Evolutionary conservation across 1,140 invertebrate species (phyloP).

Genomic region (Psix sp.): DNA sequence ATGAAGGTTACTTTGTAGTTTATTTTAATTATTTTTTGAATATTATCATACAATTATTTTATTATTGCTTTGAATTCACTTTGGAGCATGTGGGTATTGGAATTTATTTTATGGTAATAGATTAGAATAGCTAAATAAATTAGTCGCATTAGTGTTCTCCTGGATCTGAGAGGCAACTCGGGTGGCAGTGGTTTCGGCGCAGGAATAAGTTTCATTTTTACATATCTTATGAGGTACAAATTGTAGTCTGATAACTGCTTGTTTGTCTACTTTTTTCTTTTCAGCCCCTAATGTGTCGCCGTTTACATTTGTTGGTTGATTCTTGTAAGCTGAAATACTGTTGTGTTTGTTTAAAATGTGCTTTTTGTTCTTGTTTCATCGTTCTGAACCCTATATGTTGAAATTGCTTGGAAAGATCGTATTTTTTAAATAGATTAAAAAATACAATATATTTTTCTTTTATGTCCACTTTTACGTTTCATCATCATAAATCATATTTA

Average conservation of each 20-base stretch:
- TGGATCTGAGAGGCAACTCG: slow-evolving; percentile 62
- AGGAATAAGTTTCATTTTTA: slow-evolving; percentile 69
- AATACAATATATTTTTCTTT: too few species aligned
- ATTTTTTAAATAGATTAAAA: too few species aligned
- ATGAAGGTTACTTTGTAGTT: not conserved
- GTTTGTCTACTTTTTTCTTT: slow-evolving; percentile 19
- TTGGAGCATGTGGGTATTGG: slow-evolving; percentile 7
- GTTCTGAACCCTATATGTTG: too few species aligned
- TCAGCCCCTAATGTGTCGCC: slow-evolving; percentile 53
- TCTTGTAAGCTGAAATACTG: slow-evolving; percentile 30
- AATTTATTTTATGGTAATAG: slow-evolving; percentile 42
- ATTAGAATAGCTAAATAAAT: slow-evolving; percentile 50
- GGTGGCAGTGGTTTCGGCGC: slow-evolving; percentile 59
- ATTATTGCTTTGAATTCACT: not conserved
- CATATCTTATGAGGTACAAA: slow-evolving; percentile 64
- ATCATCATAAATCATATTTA: too few species aligned
- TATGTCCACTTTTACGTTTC: too few species aligned
- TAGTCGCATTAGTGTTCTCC: slow-evolving; percentile 64
- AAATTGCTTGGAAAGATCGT: too few species aligned
- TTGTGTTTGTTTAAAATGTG: too few species aligned
- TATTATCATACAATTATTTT: not conserved
- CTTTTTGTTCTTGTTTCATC: too few species aligned
- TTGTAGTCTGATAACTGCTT: slow-evolving; percentile 6
- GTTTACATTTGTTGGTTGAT: slow-evolving; percentile 9
- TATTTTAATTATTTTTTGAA: not conserved